A percentile compares a stretch with the other conserved stretches of the same genome.
phyloP scores from a whole-genome alignment of 2,888 invertebrate species.

The Amiota mariae region DNA sequence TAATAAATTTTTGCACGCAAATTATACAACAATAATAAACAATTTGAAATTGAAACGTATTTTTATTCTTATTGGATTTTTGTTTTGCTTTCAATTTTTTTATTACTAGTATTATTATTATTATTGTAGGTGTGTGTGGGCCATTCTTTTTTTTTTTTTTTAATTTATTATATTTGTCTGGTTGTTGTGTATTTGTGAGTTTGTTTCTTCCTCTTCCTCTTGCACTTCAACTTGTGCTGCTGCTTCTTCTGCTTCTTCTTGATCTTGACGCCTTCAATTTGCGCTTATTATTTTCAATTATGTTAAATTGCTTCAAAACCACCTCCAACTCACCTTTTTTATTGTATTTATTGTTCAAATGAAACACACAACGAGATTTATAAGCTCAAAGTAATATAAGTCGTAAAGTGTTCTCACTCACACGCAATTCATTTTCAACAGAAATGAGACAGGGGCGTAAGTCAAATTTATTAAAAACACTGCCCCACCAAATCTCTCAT shows the following conservation, averaged over 20 bases:
- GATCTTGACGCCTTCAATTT: conserved; percentile 57
- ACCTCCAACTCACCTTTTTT: conserved; percentile 28
- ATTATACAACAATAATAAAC: conserved; percentile 51
- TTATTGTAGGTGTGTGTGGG: conserved; percentile 55
- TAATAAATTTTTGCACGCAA: conserved; percentile 36
- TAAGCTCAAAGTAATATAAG: too few relatives aligned
- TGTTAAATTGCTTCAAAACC: conserved; percentile 14
- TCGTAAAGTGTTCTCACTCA: conserved; percentile 28
- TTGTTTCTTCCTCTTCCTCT: not conserved
- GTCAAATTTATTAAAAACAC: too few relatives aligned
- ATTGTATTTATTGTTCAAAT: conserved; percentile 44
- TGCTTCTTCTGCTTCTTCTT: conserved; percentile 2
- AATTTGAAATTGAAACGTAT: conserved; percentile 66
- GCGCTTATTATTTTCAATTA: conserved; percentile 63
- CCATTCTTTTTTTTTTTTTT: conserved; percentile 12
- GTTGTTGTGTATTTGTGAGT: not conserved
- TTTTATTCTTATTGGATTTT: conserved; percentile 49
- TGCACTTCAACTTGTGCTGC: not conserved
- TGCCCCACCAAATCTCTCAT: not conserved
- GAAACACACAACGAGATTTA: conserved; percentile 44
- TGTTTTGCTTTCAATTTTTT: conserved; percentile 27
- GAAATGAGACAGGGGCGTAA: too few relatives aligned
- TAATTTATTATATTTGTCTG: not conserved
- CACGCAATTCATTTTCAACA: too few relatives aligned
- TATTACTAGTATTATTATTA: too few relatives aligned